Evolutionary conservation across 1,140 invertebrate genomes (phyloP), one percentile per base, ranked within the genome.

Genomic region (Tribolium castaneum): DNA sequence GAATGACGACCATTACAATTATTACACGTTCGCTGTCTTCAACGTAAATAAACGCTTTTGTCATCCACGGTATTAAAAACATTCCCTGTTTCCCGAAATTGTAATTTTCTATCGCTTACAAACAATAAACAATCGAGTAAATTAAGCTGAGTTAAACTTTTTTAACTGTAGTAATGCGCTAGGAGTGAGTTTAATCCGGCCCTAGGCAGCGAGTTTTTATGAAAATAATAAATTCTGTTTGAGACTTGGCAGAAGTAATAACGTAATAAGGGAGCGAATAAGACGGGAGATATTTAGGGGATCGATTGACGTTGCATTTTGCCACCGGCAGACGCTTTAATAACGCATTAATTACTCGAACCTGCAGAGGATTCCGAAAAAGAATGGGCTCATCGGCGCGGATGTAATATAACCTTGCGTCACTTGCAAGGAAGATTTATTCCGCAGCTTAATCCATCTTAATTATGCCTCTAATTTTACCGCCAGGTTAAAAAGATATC

Each of bases 291-390:
- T 35, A 14, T 66, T 66, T 34, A 34, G 59, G 25, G n/a, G n/a
- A 80, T 82, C 75, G 66, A 80, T 78, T 82, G 66, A 82, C 75
- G 80, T 80, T 83, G 81, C 81, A 81, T 77, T 83, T 83, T 83
- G 81, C 78, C 82, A 83, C 59, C 75, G 73, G 77, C 82, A 83
- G 82, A 76, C 62, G 82, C 81, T 82, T 83, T 83, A 83, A 82
- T 83, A 83, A 77, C 78, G 79, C 82, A 82, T 83, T 83, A 83
- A 83, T 83, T 82, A 82, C 81, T 51, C 45, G 74, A 82, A 81
- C 80, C 81, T 71, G 75, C 71, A 70, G 78, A 82, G 81, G 77
- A 73, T 80, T 70, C 54, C 76, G 76, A 78, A 80, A 82, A 78
- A 78, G 81, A 81, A 79, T 76, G 79, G 71, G 78, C 73, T 79